Evolutionary conservation across 2,797 vertebrate genomes (phyloP).

Genomic region (Distichodus sexfasciatus): DNA sequence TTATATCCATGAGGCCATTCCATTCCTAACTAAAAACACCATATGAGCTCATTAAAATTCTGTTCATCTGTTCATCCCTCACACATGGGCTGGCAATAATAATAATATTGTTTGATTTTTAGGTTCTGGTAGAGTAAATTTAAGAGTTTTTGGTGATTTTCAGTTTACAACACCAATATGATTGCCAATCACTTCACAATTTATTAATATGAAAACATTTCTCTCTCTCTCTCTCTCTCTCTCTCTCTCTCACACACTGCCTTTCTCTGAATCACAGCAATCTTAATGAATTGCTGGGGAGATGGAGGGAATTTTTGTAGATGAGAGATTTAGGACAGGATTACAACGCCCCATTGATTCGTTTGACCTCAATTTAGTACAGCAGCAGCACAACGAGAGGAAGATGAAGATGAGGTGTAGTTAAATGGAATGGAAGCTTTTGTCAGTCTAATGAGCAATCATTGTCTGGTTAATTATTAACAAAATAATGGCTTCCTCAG

Average conservation of each 20-base stretch:
- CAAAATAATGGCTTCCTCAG: background rate
- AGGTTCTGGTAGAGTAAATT: too few species aligned
- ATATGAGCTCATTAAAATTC: too few species aligned
- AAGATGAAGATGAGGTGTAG: background rate
- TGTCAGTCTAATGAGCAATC: background rate
- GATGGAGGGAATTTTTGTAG: background rate
- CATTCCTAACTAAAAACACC: too few species aligned
- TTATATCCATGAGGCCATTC: too few species aligned
- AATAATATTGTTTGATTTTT: too few species aligned
- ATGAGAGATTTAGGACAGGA: background rate
- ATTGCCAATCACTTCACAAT: too few species aligned
- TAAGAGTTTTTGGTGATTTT: too few species aligned
- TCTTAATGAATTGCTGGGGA: background rate
- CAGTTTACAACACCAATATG: too few species aligned
- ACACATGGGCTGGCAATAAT: too few species aligned
- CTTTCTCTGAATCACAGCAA: background rate
- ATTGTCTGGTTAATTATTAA: background rate
- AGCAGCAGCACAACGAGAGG: background rate
- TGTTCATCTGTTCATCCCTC: too few species aligned
- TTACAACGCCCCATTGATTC: slow-evolving; percentile 9
- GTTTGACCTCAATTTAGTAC: slow-evolving; percentile 14
- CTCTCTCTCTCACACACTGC: too few species aligned
- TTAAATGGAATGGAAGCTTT: background rate
- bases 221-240: background rate
- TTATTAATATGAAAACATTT: too few species aligned